These are phyloP conservation scores for Redunca redunca DNA, from an alignment of 2,113 vertebrate genomes.

Conservation along the genomic window DNA sequence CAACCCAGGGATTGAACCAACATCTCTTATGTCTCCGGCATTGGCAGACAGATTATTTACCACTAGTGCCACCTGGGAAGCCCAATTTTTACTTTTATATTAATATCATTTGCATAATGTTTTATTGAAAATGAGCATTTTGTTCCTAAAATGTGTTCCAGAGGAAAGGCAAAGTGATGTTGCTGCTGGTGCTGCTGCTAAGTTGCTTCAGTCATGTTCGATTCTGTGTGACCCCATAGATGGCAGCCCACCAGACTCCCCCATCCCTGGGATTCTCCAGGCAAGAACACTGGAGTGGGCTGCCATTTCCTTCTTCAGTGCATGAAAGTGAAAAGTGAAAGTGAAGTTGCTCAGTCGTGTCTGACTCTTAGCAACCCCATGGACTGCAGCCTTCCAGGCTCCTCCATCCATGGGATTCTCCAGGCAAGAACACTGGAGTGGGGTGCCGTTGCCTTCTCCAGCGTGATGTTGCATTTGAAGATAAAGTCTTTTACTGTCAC, in stretches of 20 bases:
- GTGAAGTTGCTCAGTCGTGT: no score
- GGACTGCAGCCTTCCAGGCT: no score
- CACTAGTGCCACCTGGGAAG: not conserved
- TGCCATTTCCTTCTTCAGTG: no score
- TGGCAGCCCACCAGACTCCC: no score
- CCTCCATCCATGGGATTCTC: not conserved
- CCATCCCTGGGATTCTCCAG: no score
- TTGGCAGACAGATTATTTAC: not conserved
- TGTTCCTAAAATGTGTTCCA: not conserved
- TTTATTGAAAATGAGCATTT: not conserved
- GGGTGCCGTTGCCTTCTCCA: rapidly evolving
- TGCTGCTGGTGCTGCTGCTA: not conserved
- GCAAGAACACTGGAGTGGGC: no score
- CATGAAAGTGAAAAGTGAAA: no score
- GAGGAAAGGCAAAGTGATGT: no score
- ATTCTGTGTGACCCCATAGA: no score
- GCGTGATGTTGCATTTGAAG: not conserved
- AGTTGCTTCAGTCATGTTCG: not conserved
- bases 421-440: not conserved
- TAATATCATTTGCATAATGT: no score
- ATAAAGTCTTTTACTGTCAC: no score
- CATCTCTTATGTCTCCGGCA: not conserved
- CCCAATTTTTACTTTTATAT: not conserved
- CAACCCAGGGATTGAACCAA: not conserved
- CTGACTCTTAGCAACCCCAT: rapidly evolving